Conservation (phyloP, 2,113 vertebrate genomes). For the Notothenia coriiceps region DNA sequence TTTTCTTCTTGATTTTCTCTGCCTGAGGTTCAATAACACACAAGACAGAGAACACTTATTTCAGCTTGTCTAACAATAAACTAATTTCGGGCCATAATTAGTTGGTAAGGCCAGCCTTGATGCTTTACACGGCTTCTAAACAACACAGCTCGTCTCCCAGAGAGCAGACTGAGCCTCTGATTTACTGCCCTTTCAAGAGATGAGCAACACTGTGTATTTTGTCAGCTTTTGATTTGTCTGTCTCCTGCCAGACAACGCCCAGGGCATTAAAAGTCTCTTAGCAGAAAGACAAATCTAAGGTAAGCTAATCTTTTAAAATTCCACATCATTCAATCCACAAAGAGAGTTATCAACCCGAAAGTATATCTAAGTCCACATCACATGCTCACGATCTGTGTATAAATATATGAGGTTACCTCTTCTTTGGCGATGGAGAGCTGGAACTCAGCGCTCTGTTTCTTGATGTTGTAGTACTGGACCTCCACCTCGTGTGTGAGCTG, state of each 20-base stretch:
- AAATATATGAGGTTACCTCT: slow-evolving; percentile 84
- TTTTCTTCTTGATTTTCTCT: slow-evolving; percentile 99
- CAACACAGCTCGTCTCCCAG: neutral
- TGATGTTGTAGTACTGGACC: slow-evolving; percentile 99
- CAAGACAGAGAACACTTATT: neutral
- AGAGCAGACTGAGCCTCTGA: neutral
- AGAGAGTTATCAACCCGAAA: too few relatives aligned
- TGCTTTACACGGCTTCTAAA: neutral
- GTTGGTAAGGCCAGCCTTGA: too few relatives aligned
- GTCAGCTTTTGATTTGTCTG: neutral
- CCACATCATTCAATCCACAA: neutral
- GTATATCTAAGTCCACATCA: too few relatives aligned
- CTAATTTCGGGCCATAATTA: too few relatives aligned
- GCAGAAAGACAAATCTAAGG: neutral
- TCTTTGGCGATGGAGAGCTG: slow-evolving; percentile 95
- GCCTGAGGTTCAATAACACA: slow-evolving; percentile 83
- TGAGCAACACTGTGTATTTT: neutral
- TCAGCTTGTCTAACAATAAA: too few relatives aligned
- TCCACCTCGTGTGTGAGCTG: slow-evolving; percentile 98
- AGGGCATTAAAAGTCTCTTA: neutral
- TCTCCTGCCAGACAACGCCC: neutral
- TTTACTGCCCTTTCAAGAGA: too few relatives aligned
- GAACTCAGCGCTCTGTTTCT: slow-evolving; percentile 96
- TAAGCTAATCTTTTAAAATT: neutral
- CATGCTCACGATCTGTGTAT: too few relatives aligned